phyloP scores from a whole-genome alignment of 2,888 invertebrate species.

The Netelia virgata region DNA sequence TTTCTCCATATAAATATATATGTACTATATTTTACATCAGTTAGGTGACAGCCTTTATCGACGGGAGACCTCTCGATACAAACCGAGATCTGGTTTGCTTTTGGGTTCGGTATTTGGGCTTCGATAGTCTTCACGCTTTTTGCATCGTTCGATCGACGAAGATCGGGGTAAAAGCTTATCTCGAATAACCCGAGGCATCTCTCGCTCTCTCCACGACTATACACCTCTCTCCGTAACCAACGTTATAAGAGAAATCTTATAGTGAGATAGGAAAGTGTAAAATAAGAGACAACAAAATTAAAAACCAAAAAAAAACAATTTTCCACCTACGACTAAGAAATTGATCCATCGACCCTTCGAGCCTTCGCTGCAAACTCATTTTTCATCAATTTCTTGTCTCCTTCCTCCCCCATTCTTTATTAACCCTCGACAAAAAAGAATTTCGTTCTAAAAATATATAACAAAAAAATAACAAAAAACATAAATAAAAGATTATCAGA shows the following conservation, averaged over 20 bases:
- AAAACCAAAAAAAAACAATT: constrained; percentile 14
- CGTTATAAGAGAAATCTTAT: not conserved
- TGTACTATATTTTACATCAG: not conserved
- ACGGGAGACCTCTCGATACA: constrained; percentile 33
- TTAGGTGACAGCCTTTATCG: constrained; percentile 17
- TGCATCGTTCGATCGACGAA: not conserved
- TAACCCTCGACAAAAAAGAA: too few relatives aligned
- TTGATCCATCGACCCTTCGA: too few relatives aligned
- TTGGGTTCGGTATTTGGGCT: not conserved
- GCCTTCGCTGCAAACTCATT: too few relatives aligned
- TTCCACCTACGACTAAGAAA: not conserved
- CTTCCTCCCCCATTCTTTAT: too few relatives aligned
- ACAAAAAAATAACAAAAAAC: not conserved
- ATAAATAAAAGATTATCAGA: not conserved
- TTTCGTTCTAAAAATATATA: not conserved
- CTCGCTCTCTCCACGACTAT: not conserved
- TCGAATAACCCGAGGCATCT: not conserved
- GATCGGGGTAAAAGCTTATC: not conserved
- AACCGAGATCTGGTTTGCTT: constrained; percentile 11
- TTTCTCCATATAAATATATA: not conserved
- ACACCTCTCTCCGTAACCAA: not conserved
- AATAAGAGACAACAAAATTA: constrained; percentile 2
- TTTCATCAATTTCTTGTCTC: too few relatives aligned
- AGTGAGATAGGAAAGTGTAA: not conserved
- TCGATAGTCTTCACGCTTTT: constrained; percentile 8